phyloP scores from a whole-genome alignment of 2,797 vertebrate species.

The Pseudopleuronectes americanus region DNA sequence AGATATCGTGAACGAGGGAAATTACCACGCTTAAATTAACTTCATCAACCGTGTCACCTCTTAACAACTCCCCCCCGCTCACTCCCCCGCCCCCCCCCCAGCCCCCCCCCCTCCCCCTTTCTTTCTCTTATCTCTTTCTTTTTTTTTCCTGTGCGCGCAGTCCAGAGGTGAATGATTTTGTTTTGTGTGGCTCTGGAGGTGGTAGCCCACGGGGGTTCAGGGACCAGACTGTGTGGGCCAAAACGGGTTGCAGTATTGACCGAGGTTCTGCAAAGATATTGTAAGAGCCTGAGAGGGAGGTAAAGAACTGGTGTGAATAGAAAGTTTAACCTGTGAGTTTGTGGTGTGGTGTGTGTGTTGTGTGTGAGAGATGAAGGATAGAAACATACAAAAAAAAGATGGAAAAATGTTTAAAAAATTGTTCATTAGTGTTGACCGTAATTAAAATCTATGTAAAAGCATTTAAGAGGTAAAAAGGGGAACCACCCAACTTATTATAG shows the following conservation, averaged over 20 bases:
- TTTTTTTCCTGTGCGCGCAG: slow-evolving; percentile 21
- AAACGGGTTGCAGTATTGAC: slow-evolving; percentile 67
- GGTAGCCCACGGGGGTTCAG: slow-evolving; percentile 55
- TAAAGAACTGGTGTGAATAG: slow-evolving; percentile 35
- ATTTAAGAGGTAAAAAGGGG: neutral
- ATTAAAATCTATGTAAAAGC: slow-evolving; percentile 15
- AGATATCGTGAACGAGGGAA: slow-evolving; percentile 29
- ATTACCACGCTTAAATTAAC: slow-evolving; percentile 70
- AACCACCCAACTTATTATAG: neutral
- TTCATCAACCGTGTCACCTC: slow-evolving; percentile 60
- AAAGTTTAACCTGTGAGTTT: neutral
- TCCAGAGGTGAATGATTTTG: slow-evolving; percentile 66
- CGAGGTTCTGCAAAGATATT: slow-evolving; percentile 53
- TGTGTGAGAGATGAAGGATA: neutral
- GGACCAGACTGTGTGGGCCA: slow-evolving; percentile 59
- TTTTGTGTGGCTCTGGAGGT: slow-evolving; percentile 58
- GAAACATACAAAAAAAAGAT: neutral
- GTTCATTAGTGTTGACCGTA: slow-evolving; percentile 1
- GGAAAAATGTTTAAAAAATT: neutral
- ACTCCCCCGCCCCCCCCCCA: no score
- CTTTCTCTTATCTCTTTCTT: no score
- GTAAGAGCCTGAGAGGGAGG: slow-evolving; percentile 29
- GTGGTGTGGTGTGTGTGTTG: no score
- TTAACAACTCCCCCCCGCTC: neutral
- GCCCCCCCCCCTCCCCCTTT: no score